Percentiles rank a stretch among this genome's conserved stretches.
phyloP scores from a whole-genome alignment of 2,888 invertebrate genomes.

The Eupithecia exiguata region DNA sequence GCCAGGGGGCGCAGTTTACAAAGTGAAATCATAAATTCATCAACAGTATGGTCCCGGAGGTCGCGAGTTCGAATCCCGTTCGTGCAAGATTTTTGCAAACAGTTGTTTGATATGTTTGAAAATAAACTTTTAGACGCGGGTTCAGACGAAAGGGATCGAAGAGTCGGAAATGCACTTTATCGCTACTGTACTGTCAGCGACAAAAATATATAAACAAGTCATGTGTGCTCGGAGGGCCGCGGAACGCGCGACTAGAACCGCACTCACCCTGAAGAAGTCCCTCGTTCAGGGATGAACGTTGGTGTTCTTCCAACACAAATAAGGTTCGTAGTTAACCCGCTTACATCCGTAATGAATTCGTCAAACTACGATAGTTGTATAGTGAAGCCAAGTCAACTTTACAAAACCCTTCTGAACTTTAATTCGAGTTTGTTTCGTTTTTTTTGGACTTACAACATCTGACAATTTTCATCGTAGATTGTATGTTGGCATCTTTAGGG shows the following conservation, averaged over 20 bases:
- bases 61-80: slow-evolving; percentile 1
- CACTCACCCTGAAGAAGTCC: background rate
- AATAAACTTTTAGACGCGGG: slow-evolving; percentile 1
- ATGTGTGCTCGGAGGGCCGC: background rate
- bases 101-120: background rate
- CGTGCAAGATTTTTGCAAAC: slow-evolving; percentile 3
- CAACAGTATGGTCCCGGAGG: slow-evolving; percentile 6
- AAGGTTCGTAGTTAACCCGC: too few relatives aligned
- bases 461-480: background rate
- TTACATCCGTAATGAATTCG: too few relatives aligned
- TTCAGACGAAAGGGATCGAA: background rate
- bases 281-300: background rate
- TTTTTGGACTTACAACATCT: too few relatives aligned
- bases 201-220: background rate
- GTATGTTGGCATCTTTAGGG: too few relatives aligned
- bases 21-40: slow-evolving; percentile 10
- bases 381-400: too few relatives aligned
- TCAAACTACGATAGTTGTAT: too few relatives aligned
- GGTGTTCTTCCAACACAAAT: background rate
- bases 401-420: too few relatives aligned
- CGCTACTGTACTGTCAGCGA: background rate
- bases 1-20: background rate
- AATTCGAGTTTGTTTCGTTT: too few relatives aligned
- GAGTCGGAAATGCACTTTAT: background rate
- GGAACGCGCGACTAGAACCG: too few relatives aligned